Conservation (phyloP, 2,797 vertebrate genomes). For the Sebastes cheni region DNA sequence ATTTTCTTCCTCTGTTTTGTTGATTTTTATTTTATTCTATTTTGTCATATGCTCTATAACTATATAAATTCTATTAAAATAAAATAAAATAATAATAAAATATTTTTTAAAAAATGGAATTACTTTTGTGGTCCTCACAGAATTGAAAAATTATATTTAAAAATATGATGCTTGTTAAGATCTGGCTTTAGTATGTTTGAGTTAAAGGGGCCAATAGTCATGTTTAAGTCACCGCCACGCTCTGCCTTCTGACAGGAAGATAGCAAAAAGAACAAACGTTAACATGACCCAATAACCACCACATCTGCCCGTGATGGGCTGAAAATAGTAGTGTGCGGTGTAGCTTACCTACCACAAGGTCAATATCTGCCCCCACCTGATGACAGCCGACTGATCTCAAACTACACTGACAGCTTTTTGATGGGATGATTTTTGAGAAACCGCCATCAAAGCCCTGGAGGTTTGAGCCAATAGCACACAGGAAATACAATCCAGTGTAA, state of each 20-base stretch:
- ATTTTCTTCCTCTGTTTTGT: no score
- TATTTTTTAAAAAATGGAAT: no score
- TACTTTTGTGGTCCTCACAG: not conserved
- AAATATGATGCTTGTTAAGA: not conserved
- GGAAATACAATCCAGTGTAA: slow-evolving; percentile 73
- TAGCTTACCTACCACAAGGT: slow-evolving; percentile 68
- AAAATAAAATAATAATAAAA: no score
- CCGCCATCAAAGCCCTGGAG: slow-evolving; percentile 55
- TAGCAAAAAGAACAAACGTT: slow-evolving; percentile 41
- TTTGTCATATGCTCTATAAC: no score
- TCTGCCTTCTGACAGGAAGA: slow-evolving; percentile 4
- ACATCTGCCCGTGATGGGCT: slow-evolving; percentile 26
- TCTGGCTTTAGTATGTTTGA: not conserved
- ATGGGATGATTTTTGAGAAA: slow-evolving; percentile 75
- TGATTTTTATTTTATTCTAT: no score
- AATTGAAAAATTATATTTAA: not conserved
- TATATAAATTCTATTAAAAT: no score
- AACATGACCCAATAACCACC: slow-evolving; percentile 32
- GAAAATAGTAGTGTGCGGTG: slow-evolving; percentile 56
- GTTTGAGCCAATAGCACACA: slow-evolving; percentile 47
- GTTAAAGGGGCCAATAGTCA: not conserved
- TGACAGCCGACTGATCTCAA: slow-evolving; percentile 65
- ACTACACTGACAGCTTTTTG: slow-evolving; percentile 71
- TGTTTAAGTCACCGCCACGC: not conserved
- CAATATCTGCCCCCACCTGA: slow-evolving; percentile 65